A percentile compares a stretch with the other conserved stretches of the same genome.
phyloP scores from a whole-genome alignment of 2,888 invertebrate species.

The Cerceris ruficornis region DNA sequence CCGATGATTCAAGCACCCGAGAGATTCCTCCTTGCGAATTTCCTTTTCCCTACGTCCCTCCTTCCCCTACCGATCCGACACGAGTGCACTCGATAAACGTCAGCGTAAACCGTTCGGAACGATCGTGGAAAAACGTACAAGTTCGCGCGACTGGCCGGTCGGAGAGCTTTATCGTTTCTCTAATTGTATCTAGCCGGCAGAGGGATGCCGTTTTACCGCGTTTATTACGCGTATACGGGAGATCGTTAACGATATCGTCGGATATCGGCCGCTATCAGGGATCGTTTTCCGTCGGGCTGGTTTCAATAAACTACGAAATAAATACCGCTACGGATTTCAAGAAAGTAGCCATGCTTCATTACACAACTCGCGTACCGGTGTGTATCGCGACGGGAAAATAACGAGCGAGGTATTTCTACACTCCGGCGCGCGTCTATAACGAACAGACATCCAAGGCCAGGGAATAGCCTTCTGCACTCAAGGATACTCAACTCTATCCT shows the following conservation, averaged over 20 bases:
- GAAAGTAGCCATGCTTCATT: conserved; percentile 49
- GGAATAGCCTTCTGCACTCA: conserved; percentile 65
- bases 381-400: conserved; percentile 58
- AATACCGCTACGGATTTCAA: conserved; percentile 29
- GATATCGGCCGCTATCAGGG: conserved; percentile 17
- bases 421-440: conserved; percentile 45
- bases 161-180: not conserved
- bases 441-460: conserved; percentile 64
- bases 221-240: not conserved
- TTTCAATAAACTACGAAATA: conserved; percentile 48
- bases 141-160: not conserved
- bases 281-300: conserved; percentile 27
- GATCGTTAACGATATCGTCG: conserved; percentile 37
- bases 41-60: not conserved
- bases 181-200: not conserved
- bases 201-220: not conserved
- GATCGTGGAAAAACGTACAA: not conserved
- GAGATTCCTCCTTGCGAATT: conserved; percentile 16
- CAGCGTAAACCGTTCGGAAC: not conserved
- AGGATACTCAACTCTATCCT: conserved; percentile 60
- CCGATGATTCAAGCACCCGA: conserved; percentile 44
- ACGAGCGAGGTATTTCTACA: conserved; percentile 60
- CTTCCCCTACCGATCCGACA: not conserved
- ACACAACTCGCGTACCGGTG: conserved; percentile 44
- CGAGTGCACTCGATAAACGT: not conserved